These are phyloP conservation scores for Polypedilum pembai DNA, from an alignment of 1,140 invertebrate genomes.

Conservation along the genomic window DNA sequence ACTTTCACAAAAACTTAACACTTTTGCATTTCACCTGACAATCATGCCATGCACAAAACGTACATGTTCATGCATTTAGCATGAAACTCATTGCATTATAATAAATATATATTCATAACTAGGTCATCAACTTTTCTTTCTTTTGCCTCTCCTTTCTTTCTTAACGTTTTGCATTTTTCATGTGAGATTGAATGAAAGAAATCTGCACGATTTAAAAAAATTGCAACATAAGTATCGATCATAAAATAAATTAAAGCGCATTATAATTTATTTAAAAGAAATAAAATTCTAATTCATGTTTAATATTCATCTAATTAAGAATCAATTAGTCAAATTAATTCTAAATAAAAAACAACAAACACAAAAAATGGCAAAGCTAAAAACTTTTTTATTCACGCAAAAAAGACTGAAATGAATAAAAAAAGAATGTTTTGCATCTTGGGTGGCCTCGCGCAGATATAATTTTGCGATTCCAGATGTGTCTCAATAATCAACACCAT, in stretches of 20 bases:
- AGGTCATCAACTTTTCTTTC: not conserved
- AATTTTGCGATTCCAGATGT: constrained; percentile 17
- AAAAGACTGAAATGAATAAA: not conserved
- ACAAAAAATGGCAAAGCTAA: too few relatives aligned
- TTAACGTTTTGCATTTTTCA: not conserved
- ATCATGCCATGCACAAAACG: not conserved
- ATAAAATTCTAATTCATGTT: too few relatives aligned
- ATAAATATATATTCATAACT: constrained; percentile 1
- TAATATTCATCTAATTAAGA: too few relatives aligned
- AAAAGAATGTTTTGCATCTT: not conserved
- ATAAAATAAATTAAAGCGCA: not conserved
- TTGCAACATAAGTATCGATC: too few relatives aligned
- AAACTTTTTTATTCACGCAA: not conserved
- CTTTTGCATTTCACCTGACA: constrained; percentile 16
- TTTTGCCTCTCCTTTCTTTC: too few relatives aligned
- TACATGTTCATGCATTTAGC: not conserved
- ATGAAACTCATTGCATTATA: not conserved
- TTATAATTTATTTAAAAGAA: too few relatives aligned
- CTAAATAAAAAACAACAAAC: too few relatives aligned
- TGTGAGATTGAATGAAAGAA: not conserved
- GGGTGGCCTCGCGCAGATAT: constrained; percentile 1
- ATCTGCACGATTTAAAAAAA: too few relatives aligned
- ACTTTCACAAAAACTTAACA: not conserved
- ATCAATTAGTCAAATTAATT: too few relatives aligned
- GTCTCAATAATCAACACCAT: constrained; percentile 12